Base-by-base conservation (phyloP, 2,888 invertebrate genomes). In the Leptopilina myrica region DNA sequence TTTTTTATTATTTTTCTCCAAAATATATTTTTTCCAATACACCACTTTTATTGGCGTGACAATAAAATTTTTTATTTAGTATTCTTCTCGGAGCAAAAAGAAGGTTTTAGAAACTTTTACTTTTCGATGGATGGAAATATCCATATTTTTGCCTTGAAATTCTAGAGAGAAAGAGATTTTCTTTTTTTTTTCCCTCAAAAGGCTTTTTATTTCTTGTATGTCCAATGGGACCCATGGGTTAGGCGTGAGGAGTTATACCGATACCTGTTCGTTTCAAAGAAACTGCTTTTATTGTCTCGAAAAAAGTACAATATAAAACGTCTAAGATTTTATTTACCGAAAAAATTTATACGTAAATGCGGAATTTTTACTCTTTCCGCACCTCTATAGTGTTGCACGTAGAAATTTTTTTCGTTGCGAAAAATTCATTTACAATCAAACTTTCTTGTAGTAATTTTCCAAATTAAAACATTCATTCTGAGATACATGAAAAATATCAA, bases 191-290 rank as follows among this genome's bases (percentile, higher is more conserved):
- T 49, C 33, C 49, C 26, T 53, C 15, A 53, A 14, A 53, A n/a
- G 69, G 14, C 49, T 49, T 20, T 46, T 69, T 20, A 33, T 64
- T 14, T 64, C 4, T 66, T 20, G 43, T 49, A 49, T 9, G 62
- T 62, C 62, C 62, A 62, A 20, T 59, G 59, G 59, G 62, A 62
- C 62, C 62, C 20, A 15, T 62, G 7, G 62, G 62, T 62, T 62
- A 12, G 12, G 49, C 49, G 12, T 15, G 14, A 59, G 20, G 59
- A 59, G 20, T 15, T 62, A 20, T 20, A 20, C 62, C 9, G 62
- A 62, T 62, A 62, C 62, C 62, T 62, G 62, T 62, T 62, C 15
- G 62, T 20, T 62, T 62, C 15, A 9, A 62, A 7, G 8, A 15
- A 62, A 62, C 15, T 15, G n/a, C 49, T 49, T 49, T 49, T 49